Conservation (phyloP, 2,888 invertebrate species). For the Leucoma salicis region DNA sequence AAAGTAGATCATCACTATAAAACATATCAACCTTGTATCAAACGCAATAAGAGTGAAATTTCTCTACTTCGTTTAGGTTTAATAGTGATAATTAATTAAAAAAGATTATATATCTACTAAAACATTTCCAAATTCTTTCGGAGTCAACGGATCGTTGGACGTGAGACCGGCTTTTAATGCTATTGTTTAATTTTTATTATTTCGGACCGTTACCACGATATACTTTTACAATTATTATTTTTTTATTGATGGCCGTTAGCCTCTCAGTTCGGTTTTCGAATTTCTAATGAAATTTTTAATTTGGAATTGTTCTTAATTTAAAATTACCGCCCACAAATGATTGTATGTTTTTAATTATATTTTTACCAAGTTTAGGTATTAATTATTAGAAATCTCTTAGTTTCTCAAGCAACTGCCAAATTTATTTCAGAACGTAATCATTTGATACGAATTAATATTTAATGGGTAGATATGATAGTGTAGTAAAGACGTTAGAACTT, state of each 20-base stretch:
- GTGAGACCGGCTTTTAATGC: slow-evolving; percentile 50
- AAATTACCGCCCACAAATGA: slow-evolving; percentile 15
- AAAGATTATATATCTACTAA: slow-evolving; percentile 64
- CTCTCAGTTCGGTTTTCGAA: slow-evolving; percentile 31
- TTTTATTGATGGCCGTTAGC: slow-evolving; percentile 42
- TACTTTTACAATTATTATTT: slow-evolving; percentile 37
- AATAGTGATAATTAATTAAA: slow-evolving; percentile 75
- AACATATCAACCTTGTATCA: slow-evolving; percentile 37
- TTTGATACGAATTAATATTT: background rate
- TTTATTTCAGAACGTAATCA: background rate
- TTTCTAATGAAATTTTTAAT: slow-evolving; percentile 25
- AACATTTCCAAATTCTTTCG: slow-evolving; percentile 71
- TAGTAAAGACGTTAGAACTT: too few relatives aligned
- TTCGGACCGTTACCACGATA: slow-evolving; percentile 42
- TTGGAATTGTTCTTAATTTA: slow-evolving; percentile 23
- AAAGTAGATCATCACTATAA: slow-evolving; percentile 35
- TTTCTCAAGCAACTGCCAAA: background rate
- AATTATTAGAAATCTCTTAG: slow-evolving; percentile 3
- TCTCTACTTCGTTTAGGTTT: slow-evolving; percentile 25
- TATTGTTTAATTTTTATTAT: slow-evolving; percentile 55
- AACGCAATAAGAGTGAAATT: slow-evolving; percentile 38
- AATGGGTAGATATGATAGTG: too few relatives aligned
- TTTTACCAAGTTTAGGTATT: slow-evolving; percentile 2
- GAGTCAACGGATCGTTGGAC: slow-evolving; percentile 65
- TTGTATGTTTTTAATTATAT: slow-evolving; percentile 5